Base-by-base conservation (phyloP, 2,888 invertebrate species). In the Lutraria lutraria region DNA sequence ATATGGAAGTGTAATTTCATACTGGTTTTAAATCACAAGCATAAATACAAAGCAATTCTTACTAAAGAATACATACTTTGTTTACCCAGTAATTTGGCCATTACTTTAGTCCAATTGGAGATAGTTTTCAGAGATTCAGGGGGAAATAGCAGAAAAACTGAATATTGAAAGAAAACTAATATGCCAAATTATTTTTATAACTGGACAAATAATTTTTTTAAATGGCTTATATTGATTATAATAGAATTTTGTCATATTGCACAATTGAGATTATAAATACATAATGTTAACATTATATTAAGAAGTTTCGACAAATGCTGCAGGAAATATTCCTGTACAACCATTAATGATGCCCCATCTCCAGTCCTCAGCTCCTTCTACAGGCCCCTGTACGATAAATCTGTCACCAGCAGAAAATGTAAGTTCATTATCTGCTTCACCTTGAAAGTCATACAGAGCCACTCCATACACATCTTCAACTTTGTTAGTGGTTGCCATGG, bases 341-440 rank as follows among this genome's bases (percentile, higher is more conserved):
- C 94, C 95, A 87, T 93, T 31, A 13, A 94, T 53, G n/a, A 91
- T 89, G 13, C 95, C 95, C 92, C 92, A 93, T 31, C 92, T 90
- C 95, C 95, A 95, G 81, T 95, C 94, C 21, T 92, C 90, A 6
- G 92, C 92, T 16, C 92, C 97, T 94, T 98, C 98, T 29, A 98
- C 97, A 94, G 97, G 97, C 94, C 97, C 97, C 93, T 98, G 96
- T 93, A 98, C 97, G 93, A 97, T 97, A 90, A 99, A 56, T 63
- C 83, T 68, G 63, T 86, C 89, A 60, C 92, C 87, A 56, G 93
- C 94, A 91, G 92, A 90, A 88, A 95, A 94, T 43, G 94, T 91
- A 52, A 96, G 91, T 87, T 96, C 96, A 80, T 94, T 93, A 0
- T 91, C 92, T 19, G 89, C 90, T 84, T 94, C 93, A 15, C 95